Base-by-base conservation (phyloP, 2,113 vertebrate species). In the Pseudonaja textilis region DNA sequence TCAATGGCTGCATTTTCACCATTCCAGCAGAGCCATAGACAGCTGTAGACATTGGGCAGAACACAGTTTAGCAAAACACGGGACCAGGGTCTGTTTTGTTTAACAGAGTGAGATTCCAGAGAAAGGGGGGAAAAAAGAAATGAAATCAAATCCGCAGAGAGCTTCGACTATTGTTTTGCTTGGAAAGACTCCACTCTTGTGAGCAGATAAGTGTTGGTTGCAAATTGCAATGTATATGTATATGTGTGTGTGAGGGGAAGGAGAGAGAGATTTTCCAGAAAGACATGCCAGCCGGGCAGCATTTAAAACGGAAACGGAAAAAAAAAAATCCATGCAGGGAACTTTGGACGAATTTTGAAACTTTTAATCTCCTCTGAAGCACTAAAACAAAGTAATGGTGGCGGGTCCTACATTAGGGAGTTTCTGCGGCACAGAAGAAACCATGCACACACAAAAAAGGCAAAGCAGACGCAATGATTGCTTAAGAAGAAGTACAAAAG, bases 221-320 rank as follows among this genome's bases (percentile, higher is more conserved):
- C 18, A 81, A 81, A 81, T 23, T 42, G 74, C 74, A 81, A 81
- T 81, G 34, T 61, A 50, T 81, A 8, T 81, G 16, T 81, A 22
- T 22, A 42, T 8, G 1, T 1, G 6, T 0, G 16, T 47, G 6
- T 6, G 2, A 0, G 16, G 18, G 34, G n/a, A 0, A 14, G 6
- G 64, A 0, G 16, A 0, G n/a, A 20, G 69, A 81, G 0, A 22
- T 42, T 81, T 42, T 22, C 74, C 74, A 81, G 34, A 42, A 42
- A 81, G 39, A 42, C 18, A 3, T 81, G 42, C 18, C 74, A 39
- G n/a, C 5, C 69, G 2, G 18, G 34, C 34, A 81, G 74, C 18
- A 81, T 81, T 42, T 81, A 81, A 81, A 81, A 81, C 18, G 7
- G 39, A 39, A 81, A 81, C 6, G 74, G 4, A 0, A 1, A 22